A percentile compares a stretch with the other conserved stretches of the same genome.
phyloP scores from a whole-genome alignment of 2,888 invertebrate species.

The Lasioglossum malachurum region DNA sequence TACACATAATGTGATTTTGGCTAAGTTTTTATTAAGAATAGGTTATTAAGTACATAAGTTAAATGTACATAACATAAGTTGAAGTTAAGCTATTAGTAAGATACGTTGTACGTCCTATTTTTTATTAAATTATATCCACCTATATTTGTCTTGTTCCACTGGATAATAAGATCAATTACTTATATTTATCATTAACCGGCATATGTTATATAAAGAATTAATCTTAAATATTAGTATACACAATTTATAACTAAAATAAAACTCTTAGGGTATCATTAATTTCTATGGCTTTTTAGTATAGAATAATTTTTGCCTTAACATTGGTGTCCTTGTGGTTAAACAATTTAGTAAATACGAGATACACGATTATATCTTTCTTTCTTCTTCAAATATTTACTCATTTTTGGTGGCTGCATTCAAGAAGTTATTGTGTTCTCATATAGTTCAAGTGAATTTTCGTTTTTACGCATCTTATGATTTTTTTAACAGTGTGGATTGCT shows the following conservation, averaged over 20 bases:
- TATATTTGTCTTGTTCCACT: slow-evolving; percentile 42
- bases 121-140: slow-evolving; percentile 71
- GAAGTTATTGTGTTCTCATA: slow-evolving; percentile 48
- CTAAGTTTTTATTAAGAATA: slow-evolving; percentile 74
- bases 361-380: slow-evolving; percentile 29
- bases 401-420: slow-evolving; percentile 70
- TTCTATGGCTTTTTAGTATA: slow-evolving; percentile 41
- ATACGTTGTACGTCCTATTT: slow-evolving; percentile 55
- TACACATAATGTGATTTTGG: slow-evolving; percentile 57
- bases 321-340: slow-evolving; percentile 45
- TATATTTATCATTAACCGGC: slow-evolving; percentile 59
- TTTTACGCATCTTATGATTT: slow-evolving; percentile 16
- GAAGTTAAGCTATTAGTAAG: slow-evolving; percentile 74
- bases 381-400: slow-evolving; percentile 54
- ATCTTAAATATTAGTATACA: slow-evolving; percentile 40
- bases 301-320: slow-evolving; percentile 44
- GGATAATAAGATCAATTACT: slow-evolving; percentile 58
- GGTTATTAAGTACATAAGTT: slow-evolving; percentile 76
- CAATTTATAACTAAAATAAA: slow-evolving; percentile 34
- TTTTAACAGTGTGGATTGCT: slow-evolving; percentile 23
- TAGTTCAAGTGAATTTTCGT: slow-evolving; percentile 2
- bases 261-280: slow-evolving; percentile 49
- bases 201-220: slow-evolving; percentile 44
- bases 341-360: slow-evolving; percentile 26
- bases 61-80: slow-evolving; percentile 78